Base-by-base conservation (phyloP, 1,140 invertebrate genomes). In the Solenopsis invicta region DNA sequence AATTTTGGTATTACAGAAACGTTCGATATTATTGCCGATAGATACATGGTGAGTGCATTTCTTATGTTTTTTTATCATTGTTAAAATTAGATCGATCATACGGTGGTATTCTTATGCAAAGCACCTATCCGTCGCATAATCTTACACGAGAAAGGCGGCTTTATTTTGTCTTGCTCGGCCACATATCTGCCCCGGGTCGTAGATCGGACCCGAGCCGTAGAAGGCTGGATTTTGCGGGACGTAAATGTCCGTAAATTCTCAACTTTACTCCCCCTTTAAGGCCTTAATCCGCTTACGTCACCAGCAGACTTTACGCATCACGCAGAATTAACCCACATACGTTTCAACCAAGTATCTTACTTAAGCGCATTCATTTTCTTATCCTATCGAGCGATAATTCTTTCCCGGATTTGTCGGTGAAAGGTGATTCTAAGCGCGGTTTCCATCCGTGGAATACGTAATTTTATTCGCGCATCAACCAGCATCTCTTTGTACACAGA, bases 231-330 rank as follows among this genome's bases (percentile, higher is more conserved):
- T 84, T 84, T 84, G 80, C 29, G 80, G 80, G 69, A 84, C 69
- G 80, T 84, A 84, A 84, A 84, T 84, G 88, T 89, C 66, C 88
- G 77, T 90, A 90, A 86, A 89, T 89, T 90, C 85, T 90, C 88
- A 87, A 90, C 89, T 90, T 89, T 87, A 89, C 86, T 84, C 54
- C 85, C 75, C 86, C 72, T 87, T 81, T 90, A 90, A 90, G 80
- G 86, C 77, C 85, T 87, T 90, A 90, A 90, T 89, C 89, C 88
- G 85, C 89, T 90, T 90, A 90, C 88, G 89, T 90, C 89, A 84
- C 71, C 88, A 84, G 54, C 89, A 90, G 89, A 90, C 88, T 90
- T 87, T 81, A 89, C 88, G 89, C 81, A 80, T 80, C 85, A 85
- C 41, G 71, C 84, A 52, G 85, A 86, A 89, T 90, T 89, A 89